Percentiles rank a stretch among this genome's conserved stretches.
Conservation (phyloP, 2,888 invertebrate genomes). For the Epistrophe eligans region DNA sequence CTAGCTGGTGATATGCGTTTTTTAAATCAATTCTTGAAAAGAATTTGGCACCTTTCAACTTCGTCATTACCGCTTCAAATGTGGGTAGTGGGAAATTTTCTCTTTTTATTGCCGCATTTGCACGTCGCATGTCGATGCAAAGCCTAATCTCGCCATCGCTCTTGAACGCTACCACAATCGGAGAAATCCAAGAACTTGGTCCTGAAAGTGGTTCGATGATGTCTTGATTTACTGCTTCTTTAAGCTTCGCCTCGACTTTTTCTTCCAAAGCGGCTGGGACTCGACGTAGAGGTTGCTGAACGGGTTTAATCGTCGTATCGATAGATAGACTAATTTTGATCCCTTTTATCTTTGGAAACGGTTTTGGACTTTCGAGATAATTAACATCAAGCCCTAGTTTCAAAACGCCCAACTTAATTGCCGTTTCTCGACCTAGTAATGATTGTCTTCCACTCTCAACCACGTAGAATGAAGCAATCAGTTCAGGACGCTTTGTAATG, state of each 20-base stretch:
- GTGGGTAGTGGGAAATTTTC: conserved; percentile 70
- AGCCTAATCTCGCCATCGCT: conserved; percentile 78
- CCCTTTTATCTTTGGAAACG: conserved; percentile 77
- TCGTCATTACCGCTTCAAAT: conserved; percentile 72
- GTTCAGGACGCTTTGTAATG: background rate
- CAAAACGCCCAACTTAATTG: conserved; percentile 31
- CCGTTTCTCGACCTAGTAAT: conserved; percentile 22
- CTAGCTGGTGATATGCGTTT: conserved; percentile 78
- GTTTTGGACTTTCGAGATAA: conserved; percentile 24
- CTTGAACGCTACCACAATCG: conserved; percentile 79
- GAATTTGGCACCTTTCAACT: conserved; percentile 69
- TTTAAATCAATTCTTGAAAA: conserved; percentile 79
- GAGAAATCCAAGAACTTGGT: conserved; percentile 79
- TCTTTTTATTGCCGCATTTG: conserved; percentile 78
- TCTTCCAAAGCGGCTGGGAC: conserved; percentile 78
- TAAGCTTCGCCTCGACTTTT: conserved; percentile 45
- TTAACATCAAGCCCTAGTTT: conserved; percentile 46
- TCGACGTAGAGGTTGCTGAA: no score
- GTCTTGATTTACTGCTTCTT: conserved; percentile 74
- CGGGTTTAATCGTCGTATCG: conserved; percentile 76
- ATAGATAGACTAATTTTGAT: conserved; percentile 77
- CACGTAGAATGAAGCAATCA: conserved; percentile 52
- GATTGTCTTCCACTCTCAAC: conserved; percentile 42
- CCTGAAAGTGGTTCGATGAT: conserved; percentile 79
- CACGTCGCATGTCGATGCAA: conserved; percentile 80